phyloP scores from a whole-genome alignment of 2,888 invertebrate genomes.

The Caenorhabditis auriculariae region DNA sequence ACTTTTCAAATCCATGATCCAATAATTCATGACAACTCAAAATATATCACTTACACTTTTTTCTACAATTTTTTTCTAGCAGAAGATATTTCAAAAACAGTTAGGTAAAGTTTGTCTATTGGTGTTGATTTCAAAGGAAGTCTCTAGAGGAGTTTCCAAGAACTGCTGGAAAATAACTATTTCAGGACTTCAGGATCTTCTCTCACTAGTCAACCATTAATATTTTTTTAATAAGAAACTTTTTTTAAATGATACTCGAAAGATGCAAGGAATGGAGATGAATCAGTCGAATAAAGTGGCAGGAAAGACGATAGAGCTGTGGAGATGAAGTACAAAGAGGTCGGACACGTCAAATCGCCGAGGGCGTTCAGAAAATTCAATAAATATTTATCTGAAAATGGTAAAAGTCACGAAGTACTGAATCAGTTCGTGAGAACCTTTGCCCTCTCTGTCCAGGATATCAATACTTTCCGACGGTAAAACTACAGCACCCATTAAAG shows the following conservation, averaged over 20 bases:
- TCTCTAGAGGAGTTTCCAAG: no score
- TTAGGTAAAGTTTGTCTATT: not conserved
- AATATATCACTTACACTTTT: not conserved
- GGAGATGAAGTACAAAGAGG: conserved; percentile 21
- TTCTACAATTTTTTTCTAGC: not conserved
- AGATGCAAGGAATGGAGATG: no score
- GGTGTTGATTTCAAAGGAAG: no score
- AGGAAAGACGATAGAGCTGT: conserved; percentile 7
- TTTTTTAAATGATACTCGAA: no score
- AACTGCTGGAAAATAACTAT: no score
- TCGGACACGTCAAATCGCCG: conserved; percentile 22
- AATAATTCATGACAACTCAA: not conserved
- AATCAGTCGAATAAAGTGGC: no score
- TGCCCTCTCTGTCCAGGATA: not conserved
- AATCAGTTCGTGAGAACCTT: not conserved
- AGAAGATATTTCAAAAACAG: not conserved
- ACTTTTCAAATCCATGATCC: not conserved
- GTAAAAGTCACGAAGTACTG: not conserved
- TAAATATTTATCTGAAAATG: conserved; percentile 12
- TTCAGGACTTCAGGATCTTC: no score
- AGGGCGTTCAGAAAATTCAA: conserved; percentile 11
- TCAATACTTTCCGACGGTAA: not conserved
- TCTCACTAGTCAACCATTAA: no score
- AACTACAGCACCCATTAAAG: not conserved
- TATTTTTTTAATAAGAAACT: no score